A percentile compares a stretch with the other conserved stretches of the same genome.
phyloP scores from a whole-genome alignment of 2,888 invertebrate genomes.

The Melanostoma scalare region DNA sequence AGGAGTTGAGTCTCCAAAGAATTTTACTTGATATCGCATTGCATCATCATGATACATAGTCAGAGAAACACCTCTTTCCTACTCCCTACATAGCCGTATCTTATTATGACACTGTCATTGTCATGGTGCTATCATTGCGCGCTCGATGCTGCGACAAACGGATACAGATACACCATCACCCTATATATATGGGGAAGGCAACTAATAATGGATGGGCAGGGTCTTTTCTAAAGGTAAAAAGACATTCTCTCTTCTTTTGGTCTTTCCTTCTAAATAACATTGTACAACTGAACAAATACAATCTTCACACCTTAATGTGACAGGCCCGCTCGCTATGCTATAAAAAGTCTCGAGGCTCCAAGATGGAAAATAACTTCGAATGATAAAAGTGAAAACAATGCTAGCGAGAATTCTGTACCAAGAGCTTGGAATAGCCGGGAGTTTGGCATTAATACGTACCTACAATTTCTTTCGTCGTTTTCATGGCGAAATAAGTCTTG shows the following conservation, averaged over 20 bases:
- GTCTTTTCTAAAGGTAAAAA: slow-evolving; percentile 42
- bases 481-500: no score
- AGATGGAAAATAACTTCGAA: no score
- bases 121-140: slow-evolving; percentile 64
- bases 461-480: no score
- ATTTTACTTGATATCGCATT: slow-evolving; percentile 67
- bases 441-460: no score
- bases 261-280: slow-evolving; percentile 68
- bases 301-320: slow-evolving; percentile 1
- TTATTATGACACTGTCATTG: slow-evolving; percentile 60
- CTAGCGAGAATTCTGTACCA: no score
- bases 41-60: slow-evolving; percentile 71
- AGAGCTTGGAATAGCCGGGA: no score
- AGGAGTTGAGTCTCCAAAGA: slow-evolving; percentile 32
- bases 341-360: no score
- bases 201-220: slow-evolving; percentile 69
- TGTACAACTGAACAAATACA: slow-evolving; percentile 43
- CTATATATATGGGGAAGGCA: slow-evolving; percentile 37
- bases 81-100: neutral
- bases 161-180: slow-evolving; percentile 47
- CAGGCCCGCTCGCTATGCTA: no score
- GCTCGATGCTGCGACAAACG: slow-evolving; percentile 65
- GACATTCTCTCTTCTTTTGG: slow-evolving; percentile 36
- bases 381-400: no score
- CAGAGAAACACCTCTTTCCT: slow-evolving; percentile 23